phyloP scores from a whole-genome alignment of 2,888 invertebrate species.

The Notodonta dromedarius region DNA sequence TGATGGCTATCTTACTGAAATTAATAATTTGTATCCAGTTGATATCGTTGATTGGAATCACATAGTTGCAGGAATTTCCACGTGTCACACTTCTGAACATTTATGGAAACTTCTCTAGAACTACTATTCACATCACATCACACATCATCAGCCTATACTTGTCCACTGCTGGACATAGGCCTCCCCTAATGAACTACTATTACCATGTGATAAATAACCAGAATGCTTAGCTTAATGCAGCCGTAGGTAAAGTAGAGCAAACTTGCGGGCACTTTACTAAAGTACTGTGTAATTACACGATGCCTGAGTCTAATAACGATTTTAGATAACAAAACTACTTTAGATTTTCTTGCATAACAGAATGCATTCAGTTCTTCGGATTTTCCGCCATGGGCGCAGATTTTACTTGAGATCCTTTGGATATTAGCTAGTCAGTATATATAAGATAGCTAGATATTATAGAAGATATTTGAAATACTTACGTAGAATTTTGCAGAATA shows the following conservation, averaged over 20 bases:
- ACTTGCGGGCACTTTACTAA: neutral
- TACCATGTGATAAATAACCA: slow-evolving; percentile 3
- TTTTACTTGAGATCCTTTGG: too few relatives aligned
- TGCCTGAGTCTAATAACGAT: slow-evolving; percentile 3
- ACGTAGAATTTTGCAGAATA: neutral
- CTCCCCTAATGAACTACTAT: too few relatives aligned
- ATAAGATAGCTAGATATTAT: too few relatives aligned
- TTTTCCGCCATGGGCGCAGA: too few relatives aligned
- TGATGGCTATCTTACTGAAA: too few relatives aligned
- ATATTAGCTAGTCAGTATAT: too few relatives aligned
- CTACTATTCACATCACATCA: too few relatives aligned
- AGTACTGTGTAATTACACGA: slow-evolving; percentile 3
- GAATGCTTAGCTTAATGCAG: neutral
- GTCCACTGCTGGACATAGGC: too few relatives aligned
- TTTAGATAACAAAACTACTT: neutral
- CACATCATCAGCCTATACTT: too few relatives aligned
- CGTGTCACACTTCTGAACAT: neutral
- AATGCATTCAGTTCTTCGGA: neutral
- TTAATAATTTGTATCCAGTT: too few relatives aligned
- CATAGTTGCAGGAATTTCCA: neutral
- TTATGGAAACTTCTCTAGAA: neutral
- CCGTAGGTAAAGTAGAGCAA: neutral
- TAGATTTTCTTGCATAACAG: neutral
- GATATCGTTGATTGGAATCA: neutral
- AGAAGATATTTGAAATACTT: too few relatives aligned